Base-by-base conservation (phyloP, 1,140 invertebrate genomes). In the Ooceraea biroi region DNA sequence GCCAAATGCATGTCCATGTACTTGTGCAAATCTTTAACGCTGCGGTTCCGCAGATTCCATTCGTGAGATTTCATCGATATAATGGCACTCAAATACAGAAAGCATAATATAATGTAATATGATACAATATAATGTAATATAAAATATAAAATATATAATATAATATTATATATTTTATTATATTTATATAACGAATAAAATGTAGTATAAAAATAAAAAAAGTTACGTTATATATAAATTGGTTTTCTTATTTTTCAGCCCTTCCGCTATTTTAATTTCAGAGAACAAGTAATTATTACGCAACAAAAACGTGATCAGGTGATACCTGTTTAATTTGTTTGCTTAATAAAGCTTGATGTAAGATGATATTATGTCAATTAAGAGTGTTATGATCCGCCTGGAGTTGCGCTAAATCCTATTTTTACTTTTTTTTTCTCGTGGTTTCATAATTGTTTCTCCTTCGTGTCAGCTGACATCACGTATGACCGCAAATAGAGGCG, bases 21-120 rank as follows among this genome's bases (percentile, higher is more conserved):
- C 22, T 44, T 76, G 76, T 74, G 71, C 46, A 74, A 76, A 83
- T 74, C 25, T 61, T 61, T 19, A 25, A 2, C 36, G 58, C 7
- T 58, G 25, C 8, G 7, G 19, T 65, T 77, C 50, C 27, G n/a
- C 10, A 77, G 22, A 30, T 55, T 41, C 36, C 3, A 44, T 44
- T 78, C 19, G 27, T 3, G 11, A 55, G 63, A 78, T 68, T 52
- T 68, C 68, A 78, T 78, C 61, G 36, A 36, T 7, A 7, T 7
- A 55, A 10, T 19, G 0, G 19, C 25, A 44, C 48, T 68, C 19
- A 3, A 68, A 10, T 25, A 27, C 12, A 10, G 27, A 57, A 27
- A 44, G 14, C n/a, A 19, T 22, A 10, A 36, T 36, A 36, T 36
- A 36, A 36, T 36, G 7, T 2, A 36, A 36, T 36, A 36, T 7